These are phyloP conservation scores for Actinia equina DNA, from an alignment of 64 coral and sea anemone genomes.

Conservation along the genomic window DNA sequence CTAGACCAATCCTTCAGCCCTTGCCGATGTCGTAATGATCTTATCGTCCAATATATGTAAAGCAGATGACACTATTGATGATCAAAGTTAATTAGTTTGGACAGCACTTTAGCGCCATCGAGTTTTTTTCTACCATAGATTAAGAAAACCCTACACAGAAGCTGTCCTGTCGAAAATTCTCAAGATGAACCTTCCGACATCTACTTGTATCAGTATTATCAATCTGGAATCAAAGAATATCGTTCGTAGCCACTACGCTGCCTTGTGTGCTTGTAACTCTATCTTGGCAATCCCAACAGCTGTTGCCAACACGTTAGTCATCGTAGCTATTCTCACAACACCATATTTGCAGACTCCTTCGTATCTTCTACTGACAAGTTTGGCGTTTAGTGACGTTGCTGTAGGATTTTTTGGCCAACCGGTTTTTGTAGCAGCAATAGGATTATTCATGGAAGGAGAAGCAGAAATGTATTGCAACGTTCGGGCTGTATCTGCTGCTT, in stretches of 20 bases:
- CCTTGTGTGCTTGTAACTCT: background rate
- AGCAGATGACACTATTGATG: too few species aligned
- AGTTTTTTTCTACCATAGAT: too few species aligned
- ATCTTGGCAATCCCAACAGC: background rate
- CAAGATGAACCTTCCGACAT: background rate
- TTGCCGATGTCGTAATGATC: too few species aligned
- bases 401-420: background rate
- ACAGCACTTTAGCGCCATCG: too few species aligned
- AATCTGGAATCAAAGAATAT: background rate
- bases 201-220: background rate
- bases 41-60: too few species aligned
- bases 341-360: background rate
- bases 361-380: conserved; percentile 3
- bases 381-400: background rate
- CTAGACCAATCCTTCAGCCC: too few species aligned
- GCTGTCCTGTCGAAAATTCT: background rate
- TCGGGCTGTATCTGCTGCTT: background rate
- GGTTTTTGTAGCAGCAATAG: background rate
- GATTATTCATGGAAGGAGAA: background rate
- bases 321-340: background rate
- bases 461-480: background rate
- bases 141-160: too few species aligned
- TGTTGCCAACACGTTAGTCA: background rate
- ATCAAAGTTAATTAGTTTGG: too few species aligned
- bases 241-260: background rate